These are phyloP conservation scores for Hartigia nigra DNA, from an alignment of 2,888 invertebrate species.

Conservation along the genomic window DNA sequence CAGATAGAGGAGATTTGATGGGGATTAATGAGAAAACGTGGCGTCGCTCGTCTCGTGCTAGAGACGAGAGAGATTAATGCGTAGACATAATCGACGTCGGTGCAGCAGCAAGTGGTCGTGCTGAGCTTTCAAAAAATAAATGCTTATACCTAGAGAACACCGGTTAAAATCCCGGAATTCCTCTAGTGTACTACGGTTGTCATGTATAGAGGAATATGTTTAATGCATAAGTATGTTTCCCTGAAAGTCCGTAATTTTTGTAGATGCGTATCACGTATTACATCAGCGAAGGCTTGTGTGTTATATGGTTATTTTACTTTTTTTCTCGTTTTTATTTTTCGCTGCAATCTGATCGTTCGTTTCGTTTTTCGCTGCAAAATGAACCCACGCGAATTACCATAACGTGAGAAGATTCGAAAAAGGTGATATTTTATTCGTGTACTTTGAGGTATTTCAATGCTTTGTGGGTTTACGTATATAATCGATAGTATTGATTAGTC, in stretches of 20 bases:
- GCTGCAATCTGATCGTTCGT: background rate
- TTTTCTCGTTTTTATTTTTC: background rate
- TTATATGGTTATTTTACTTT: background rate
- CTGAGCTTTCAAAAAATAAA: background rate
- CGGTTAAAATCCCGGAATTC: background rate
- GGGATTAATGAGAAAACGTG: background rate
- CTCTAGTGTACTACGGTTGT: background rate
- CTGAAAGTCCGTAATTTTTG: background rate
- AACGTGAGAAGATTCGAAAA: slow-evolving; percentile 26
- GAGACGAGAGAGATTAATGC: background rate
- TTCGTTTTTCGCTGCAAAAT: background rate
- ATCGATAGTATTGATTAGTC: background rate
- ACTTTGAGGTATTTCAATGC: background rate
- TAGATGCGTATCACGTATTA: background rate
- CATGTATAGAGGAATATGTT: background rate
- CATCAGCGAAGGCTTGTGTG: background rate
- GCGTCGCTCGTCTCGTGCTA: background rate
- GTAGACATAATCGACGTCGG: background rate
- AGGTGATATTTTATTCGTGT: background rate
- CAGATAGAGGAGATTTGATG: background rate
- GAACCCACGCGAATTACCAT: slow-evolving; percentile 20
- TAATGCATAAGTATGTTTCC: background rate
- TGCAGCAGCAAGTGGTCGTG: background rate
- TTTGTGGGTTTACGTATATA: background rate
- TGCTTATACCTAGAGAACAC: background rate